Conservation (phyloP, 2,797 vertebrate genomes). For the Rhadinocentrus ornatus region DNA sequence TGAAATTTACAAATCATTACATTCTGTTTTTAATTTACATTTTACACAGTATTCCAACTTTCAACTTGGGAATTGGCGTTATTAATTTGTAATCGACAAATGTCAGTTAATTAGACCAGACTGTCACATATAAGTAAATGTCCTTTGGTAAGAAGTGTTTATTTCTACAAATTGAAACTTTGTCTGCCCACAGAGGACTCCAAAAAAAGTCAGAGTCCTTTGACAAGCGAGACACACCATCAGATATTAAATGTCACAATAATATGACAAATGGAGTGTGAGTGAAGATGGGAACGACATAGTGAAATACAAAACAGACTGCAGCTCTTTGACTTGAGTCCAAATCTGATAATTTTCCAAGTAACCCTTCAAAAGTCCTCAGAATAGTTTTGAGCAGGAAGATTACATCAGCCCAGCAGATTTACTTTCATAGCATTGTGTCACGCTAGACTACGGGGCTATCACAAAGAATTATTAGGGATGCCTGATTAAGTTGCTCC, state of each 20-base stretch:
- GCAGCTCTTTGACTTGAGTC: conserved; percentile 5
- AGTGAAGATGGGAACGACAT: background rate
- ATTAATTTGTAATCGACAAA: no score
- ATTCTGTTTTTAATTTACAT: no score
- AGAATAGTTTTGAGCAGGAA: conserved; percentile 6
- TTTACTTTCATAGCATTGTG: conserved; percentile 19
- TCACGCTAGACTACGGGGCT: conserved; percentile 10
- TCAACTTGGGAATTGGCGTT: no score
- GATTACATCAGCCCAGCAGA: conserved; percentile 20
- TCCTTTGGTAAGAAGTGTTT: background rate
- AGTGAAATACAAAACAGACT: conserved; percentile 13
- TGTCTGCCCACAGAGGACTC: background rate
- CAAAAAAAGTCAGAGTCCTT: background rate
- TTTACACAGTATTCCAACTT: no score
- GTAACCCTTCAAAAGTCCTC: conserved; percentile 16
- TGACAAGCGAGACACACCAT: background rate
- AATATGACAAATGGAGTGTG: background rate
- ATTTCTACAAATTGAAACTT: background rate
- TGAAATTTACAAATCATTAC: no score
- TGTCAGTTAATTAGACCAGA: no score
- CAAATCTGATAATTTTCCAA: conserved; percentile 25
- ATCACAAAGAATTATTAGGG: background rate
- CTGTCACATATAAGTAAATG: background rate
- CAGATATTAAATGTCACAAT: background rate
- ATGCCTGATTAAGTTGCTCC: conserved; percentile 15